Percentiles rank a stretch among this genome's conserved stretches.
phyloP scores from a whole-genome alignment of 1,140 invertebrate species.

The Bombus sylvicola region DNA sequence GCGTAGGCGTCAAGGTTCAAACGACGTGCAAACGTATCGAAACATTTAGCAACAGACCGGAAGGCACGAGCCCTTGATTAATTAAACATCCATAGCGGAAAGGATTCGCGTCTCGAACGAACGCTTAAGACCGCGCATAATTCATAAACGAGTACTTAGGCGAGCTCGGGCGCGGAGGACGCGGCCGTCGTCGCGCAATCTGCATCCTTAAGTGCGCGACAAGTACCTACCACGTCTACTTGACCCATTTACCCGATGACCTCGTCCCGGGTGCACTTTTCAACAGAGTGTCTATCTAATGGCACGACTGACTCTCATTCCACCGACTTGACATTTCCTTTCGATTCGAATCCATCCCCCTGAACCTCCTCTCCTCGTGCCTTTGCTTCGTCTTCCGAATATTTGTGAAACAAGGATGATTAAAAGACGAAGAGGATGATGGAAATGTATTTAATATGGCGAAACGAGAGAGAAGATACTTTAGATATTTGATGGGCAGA shows the following conservation, averaged over 20 bases:
- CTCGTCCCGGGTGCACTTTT: conserved; percentile 63
- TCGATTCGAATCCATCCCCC: too few species aligned
- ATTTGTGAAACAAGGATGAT: conserved; percentile 26
- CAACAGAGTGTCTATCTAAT: conserved; percentile 54
- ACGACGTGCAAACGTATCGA: background rate
- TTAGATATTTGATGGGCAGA: too few species aligned
- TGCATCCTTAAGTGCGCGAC: conserved; percentile 60
- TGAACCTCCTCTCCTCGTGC: too few species aligned
- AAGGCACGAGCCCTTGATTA: background rate
- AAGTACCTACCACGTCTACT: conserved; percentile 63
- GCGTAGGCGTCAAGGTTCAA: background rate
- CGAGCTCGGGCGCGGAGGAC: conserved; percentile 19
- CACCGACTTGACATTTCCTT: background rate
- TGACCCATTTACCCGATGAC: conserved; percentile 75
- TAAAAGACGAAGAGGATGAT: background rate
- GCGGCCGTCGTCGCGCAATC: conserved; percentile 49
- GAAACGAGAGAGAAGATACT: too few species aligned
- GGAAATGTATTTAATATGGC: too few species aligned
- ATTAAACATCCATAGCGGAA: conserved; percentile 4
- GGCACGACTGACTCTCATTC: background rate
- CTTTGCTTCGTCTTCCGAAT: background rate
- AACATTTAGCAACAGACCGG: background rate
- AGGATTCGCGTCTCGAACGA: background rate
- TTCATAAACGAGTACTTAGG: conserved; percentile 51
- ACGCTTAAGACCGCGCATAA: conserved; percentile 39